Conservation (phyloP, 2,797 vertebrate genomes). For the Propithecus deckenii region DNA sequence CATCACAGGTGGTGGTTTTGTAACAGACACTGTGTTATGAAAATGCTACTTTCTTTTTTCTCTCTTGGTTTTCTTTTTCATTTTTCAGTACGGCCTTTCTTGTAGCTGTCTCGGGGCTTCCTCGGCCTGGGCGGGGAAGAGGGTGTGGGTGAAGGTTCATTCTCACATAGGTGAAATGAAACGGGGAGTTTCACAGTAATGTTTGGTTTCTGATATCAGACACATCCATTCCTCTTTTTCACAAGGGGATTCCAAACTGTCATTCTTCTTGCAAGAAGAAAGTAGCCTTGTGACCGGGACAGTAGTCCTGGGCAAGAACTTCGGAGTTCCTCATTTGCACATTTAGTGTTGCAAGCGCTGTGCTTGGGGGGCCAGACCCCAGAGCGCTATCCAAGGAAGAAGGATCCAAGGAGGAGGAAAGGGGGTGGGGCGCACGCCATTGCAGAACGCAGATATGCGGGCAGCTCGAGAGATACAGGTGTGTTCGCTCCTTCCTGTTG, state of each 20-base stretch:
- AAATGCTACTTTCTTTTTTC: neutral
- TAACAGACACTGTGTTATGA: neutral
- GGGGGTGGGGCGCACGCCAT: neutral
- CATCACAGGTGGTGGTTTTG: neutral
- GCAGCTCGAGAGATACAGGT: too few species aligned
- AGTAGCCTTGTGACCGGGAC: neutral
- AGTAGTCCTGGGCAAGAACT: neutral
- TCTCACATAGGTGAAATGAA: neutral
- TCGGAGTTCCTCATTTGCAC: neutral
- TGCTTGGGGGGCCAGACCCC: neutral
- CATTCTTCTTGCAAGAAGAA: neutral
- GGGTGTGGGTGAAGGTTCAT: neutral
- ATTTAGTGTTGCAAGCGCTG: neutral
- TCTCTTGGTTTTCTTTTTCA: neutral
- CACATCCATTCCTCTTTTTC: neutral
- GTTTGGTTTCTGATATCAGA: neutral
- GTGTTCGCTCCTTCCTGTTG: too few species aligned
- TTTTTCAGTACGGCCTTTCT: neutral
- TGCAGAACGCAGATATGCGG: neutral
- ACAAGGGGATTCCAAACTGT: too few species aligned
- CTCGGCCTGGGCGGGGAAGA: neutral
- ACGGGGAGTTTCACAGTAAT: neutral
- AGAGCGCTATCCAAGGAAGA: neutral
- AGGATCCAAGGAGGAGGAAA: neutral
- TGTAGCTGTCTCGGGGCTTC: too few species aligned